Base-by-base conservation (phyloP, 2,888 invertebrate genomes). In the Parnassius smintheus region DNA sequence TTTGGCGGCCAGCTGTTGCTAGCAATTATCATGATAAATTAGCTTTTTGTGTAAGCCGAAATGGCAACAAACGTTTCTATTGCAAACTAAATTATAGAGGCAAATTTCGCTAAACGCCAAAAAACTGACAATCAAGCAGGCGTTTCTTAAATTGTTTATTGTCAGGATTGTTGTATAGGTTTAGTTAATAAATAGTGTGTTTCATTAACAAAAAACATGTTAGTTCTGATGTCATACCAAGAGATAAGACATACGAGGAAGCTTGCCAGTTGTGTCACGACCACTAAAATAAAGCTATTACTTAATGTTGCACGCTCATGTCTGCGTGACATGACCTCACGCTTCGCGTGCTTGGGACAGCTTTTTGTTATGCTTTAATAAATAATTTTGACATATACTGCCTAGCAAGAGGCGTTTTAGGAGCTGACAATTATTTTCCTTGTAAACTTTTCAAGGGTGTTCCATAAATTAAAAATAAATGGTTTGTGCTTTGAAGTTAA, bases 1-100 rank as follows among this genome's bases (percentile, higher is more conserved):
- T 83, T 76, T 74, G 70, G 72, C 75, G 75, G 78, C 85, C 90
- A 87, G 88, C 83, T 89, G 90, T 82, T 77, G 82, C 76, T 79
- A 82, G 84, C 83, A 86, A 83, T 85, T 83, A 80, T 81, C 78
- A 75, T 82, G 82, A 85, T 78, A 85, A 85, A 88, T 85, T 76
- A 77, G 75, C 79, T 81, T 81, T 76, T 75, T 77, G 77, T 81
- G 78, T 81, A 76, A 79, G 73, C 78, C 66, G 71, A 79, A 80
- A 81, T 59, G 78, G 51, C 56, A 52, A 57, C 46, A 35, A 65
- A 56, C 57, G 41, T 63, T 65, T 46, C 22, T 53, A 35, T 45
- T 12, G 49, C 49, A 44, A 56, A 56, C 35, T 56, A 22, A 46
- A 45, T 46, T 48, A 51, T 46, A 56, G 51, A 55, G 9, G 41